These are phyloP conservation scores for Conus ventricosus DNA, from an alignment of 1,140 invertebrate genomes.

Conservation along the genomic window DNA sequence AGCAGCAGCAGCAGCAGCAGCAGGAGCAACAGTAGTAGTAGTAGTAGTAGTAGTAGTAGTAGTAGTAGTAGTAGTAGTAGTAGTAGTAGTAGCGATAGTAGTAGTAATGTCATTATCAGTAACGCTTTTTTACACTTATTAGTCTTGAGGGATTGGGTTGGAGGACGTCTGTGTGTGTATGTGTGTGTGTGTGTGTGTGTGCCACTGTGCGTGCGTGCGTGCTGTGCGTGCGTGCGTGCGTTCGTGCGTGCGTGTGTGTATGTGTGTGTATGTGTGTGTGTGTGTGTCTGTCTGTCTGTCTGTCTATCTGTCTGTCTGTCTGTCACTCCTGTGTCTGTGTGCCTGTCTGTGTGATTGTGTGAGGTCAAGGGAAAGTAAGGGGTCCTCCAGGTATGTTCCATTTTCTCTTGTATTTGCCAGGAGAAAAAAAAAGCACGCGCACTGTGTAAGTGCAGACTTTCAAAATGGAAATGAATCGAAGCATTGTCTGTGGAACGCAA, in stretches of 20 bases:
- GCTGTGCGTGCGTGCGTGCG: background rate
- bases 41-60: background rate
- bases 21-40: background rate
- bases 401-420: too few relatives aligned
- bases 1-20: background rate
- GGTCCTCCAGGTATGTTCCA: too few relatives aligned
- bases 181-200: background rate
- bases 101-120: background rate
- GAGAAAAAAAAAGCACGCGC: too few relatives aligned
- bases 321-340: too few relatives aligned
- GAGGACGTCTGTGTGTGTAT: background rate
- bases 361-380: too few relatives aligned
- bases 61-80: background rate
- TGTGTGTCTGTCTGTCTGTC: too few relatives aligned
- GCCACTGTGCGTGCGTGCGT: background rate
- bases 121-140: background rate
- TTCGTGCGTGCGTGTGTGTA: background rate
- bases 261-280: too few relatives aligned
- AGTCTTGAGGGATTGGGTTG: background rate
- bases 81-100: background rate
- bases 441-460: too few relatives aligned
- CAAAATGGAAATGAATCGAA: too few relatives aligned
- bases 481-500: too few relatives aligned
- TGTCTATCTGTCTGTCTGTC: too few relatives aligned
- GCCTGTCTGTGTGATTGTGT: too few relatives aligned